Evolutionary conservation across 2,888 invertebrate species (phyloP), one percentile per base, ranked within the genome.

Genomic region (Dynastes hyllus): DNA sequence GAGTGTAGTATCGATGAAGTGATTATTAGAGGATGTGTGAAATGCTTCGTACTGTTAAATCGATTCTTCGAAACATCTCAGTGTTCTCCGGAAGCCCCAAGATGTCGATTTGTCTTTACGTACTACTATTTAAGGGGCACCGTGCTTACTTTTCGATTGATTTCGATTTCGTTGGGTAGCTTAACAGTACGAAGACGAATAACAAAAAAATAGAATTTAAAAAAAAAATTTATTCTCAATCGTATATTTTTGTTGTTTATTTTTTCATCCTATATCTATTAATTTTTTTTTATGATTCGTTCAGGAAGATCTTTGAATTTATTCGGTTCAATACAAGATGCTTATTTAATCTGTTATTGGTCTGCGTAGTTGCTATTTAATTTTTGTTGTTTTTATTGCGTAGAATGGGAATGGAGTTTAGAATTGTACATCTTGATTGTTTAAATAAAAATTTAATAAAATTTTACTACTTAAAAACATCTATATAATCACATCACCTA

Each of bases 1-100:
- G 88, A 87, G 87, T 87, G 88, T 88, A 88, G 88, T 88, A 86
- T 88, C 86, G 85, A 86, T 88, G 87, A 87, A 88, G 87, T 86
- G 87, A 87, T 87, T 87, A 87, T 58, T 58, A 58, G 55, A 58
- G 55, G 86, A 86, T 85, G 85, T 85, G 80, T 78, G 80, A 83
- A 81, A 80, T 83, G 83, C 85, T 85, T 85, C 84, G 85, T 86
- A 85, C 85, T 85, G 85, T 85, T 85, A 83, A 82, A 76, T 80
- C 76, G 27, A 32, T 66, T 71, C 58, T 50, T 67, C 58, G 70
- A 5, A 55, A 37, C 2, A 37, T 37, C 32, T 37, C 32, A 6
- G 5, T 37, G 32, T 37, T 37, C 32, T 37, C 5, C 32, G 5
- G 32, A 37, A 37, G 32, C 32, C 32, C 32, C 5, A 5, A 37